A percentile compares a stretch with the other conserved stretches of the same genome.
phyloP scores from a whole-genome alignment of 2,888 invertebrate species.

The Brachypterus glaber region DNA sequence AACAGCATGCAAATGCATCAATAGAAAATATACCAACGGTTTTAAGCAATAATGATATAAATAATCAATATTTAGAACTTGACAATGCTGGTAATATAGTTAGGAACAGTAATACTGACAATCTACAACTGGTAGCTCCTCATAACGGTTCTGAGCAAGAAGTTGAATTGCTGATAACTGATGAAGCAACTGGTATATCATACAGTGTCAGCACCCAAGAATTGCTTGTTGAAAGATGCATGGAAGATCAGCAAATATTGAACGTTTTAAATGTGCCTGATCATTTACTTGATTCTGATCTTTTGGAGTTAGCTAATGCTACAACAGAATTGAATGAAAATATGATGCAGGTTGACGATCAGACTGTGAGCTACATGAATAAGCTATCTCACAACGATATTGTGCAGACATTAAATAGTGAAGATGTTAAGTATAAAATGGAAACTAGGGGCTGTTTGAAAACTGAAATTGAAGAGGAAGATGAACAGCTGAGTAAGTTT shows the following conservation, averaged over 20 bases:
- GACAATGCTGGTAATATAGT: slow-evolving; percentile 17
- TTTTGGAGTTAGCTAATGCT: slow-evolving; percentile 35
- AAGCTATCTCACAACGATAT: slow-evolving; percentile 20
- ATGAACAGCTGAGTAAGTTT: slow-evolving; percentile 32
- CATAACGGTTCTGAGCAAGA: slow-evolving; percentile 31
- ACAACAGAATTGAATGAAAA: slow-evolving; percentile 33
- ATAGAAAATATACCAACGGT: slow-evolving; percentile 29
- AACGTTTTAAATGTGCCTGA: slow-evolving; percentile 31
- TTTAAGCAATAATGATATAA: slow-evolving; percentile 29
- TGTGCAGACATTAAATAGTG: slow-evolving; percentile 12
- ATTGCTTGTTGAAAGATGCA: slow-evolving; percentile 34
- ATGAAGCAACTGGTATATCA: slow-evolving; percentile 36
- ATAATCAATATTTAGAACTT: slow-evolving; percentile 32
- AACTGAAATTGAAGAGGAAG: slow-evolving; percentile 26
- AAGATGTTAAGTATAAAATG: slow-evolving; percentile 15
- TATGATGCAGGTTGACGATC: slow-evolving; percentile 21
- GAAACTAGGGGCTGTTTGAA: slow-evolving; percentile 20
- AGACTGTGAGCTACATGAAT: slow-evolving; percentile 25
- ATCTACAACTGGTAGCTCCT: slow-evolving; percentile 8
- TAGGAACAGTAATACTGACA: slow-evolving; percentile 8
- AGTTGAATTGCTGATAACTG: slow-evolving; percentile 39
- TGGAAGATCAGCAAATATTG: slow-evolving; percentile 35
- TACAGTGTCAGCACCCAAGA: slow-evolving; percentile 32
- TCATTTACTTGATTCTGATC: slow-evolving; percentile 31
- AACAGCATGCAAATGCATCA: slow-evolving; percentile 20